Conservation (phyloP, 2,888 invertebrate species). For the Coenonympha arcania region DNA sequence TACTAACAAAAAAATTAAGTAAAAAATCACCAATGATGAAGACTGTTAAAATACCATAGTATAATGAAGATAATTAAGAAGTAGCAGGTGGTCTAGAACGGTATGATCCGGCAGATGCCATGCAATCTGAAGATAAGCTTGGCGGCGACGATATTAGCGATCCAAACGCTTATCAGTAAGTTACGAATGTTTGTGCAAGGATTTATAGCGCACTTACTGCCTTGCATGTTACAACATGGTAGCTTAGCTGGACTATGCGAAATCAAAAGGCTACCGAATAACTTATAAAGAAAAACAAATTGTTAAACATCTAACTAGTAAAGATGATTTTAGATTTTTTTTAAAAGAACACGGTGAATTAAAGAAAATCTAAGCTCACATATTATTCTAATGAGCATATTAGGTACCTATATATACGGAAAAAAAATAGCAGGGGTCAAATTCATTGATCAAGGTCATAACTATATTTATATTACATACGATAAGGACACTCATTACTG, state of each 20-base stretch:
- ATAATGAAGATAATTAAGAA: slow-evolving; percentile 7
- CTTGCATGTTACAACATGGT: slow-evolving; percentile 4
- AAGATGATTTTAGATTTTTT: too few species aligned
- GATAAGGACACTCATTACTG: too few species aligned
- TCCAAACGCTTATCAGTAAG: slow-evolving; percentile 48
- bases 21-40: too few species aligned
- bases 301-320: not conserved
- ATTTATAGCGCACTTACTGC: slow-evolving; percentile 37
- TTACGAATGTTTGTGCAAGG: slow-evolving; percentile 58
- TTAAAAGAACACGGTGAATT: too few species aligned
- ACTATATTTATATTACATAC: too few species aligned
- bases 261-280: not conserved
- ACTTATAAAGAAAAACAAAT: not conserved
- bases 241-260: not conserved
- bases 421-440: too few species aligned
- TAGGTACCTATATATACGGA: too few species aligned
- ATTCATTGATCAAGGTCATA: too few species aligned
- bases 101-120: slow-evolving; percentile 32
- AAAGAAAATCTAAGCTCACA: too few species aligned
- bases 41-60: too few species aligned
- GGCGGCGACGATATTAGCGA: slow-evolving; percentile 38
- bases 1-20: too few species aligned
- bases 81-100: slow-evolving; percentile 22
- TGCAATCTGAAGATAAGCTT: slow-evolving; percentile 41
- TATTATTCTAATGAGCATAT: too few species aligned